A percentile compares a stretch with the other conserved stretches of the same genome.
Evolutionary conservation across 2,113 vertebrate genomes (phyloP).

Genomic region (Archilochus colubris): DNA sequence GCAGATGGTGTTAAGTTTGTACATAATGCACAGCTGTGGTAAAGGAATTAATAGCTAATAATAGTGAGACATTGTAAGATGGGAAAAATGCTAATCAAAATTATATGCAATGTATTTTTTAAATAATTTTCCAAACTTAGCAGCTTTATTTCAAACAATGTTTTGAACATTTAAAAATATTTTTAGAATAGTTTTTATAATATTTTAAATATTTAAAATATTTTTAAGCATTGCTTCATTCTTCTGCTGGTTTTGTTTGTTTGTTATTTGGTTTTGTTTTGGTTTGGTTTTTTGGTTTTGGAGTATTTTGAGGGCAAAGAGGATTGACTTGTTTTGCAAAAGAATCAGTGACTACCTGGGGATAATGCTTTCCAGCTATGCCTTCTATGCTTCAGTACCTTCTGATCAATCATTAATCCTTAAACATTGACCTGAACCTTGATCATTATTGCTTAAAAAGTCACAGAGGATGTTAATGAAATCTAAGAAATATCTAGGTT

Average conservation of each 20-base stretch:
- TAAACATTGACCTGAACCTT: background rate
- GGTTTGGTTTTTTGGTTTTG: background rate
- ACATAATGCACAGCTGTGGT: background rate
- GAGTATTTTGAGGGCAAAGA: accelerated
- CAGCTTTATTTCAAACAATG: background rate
- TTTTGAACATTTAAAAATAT: background rate
- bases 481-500: background rate
- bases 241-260: too few relatives aligned
- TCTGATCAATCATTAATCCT: background rate
- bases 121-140: background rate
- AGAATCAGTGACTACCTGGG: background rate
- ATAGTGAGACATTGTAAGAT: background rate
- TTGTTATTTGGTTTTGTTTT: too few relatives aligned
- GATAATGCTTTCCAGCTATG: background rate
- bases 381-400: background rate
- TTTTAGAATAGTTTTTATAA: too few relatives aligned
- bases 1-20: background rate
- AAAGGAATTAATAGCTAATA: background rate
- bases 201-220: too few relatives aligned
- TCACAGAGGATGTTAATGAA: background rate
- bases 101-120: background rate
- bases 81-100: background rate
- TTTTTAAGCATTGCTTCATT: too few relatives aligned
- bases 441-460: background rate
- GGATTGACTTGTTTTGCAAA: background rate